Evolutionary conservation across 2,888 invertebrate species (phyloP).

Genomic region (Charanyca ferruginea): DNA sequence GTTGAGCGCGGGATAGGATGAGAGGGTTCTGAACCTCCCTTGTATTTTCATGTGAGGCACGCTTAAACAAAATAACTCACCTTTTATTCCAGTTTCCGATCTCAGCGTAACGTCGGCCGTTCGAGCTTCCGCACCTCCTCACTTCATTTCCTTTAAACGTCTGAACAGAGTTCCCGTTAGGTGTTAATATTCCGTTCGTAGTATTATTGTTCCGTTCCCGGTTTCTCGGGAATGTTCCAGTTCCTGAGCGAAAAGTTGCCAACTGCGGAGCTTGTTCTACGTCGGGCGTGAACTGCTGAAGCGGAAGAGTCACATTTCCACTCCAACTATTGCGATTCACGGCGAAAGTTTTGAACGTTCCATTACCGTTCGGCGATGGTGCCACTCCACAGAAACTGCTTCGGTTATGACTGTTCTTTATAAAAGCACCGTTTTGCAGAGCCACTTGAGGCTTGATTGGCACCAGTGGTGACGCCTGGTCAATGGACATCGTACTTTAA

Average conservation of each 20-base stretch:
- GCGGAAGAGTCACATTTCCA: conserved; percentile 89
- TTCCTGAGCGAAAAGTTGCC: conserved; percentile 88
- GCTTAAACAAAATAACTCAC: conserved; percentile 77
- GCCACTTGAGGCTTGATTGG: conserved; percentile 88
- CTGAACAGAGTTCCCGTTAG: conserved; percentile 88
- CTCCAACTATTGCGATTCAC: conserved; percentile 91
- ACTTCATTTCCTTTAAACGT: conserved; percentile 89
- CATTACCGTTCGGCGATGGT: conserved; percentile 86
- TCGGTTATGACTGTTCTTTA: conserved; percentile 90
- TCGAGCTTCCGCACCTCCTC: conserved; percentile 88
- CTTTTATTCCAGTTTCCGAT: conserved; percentile 92
- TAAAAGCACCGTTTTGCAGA: conserved; percentile 87
- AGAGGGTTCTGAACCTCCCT: neutral
- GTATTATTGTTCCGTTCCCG: conserved; percentile 88
- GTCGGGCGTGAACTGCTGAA: conserved; percentile 86
- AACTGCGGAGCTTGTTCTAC: conserved; percentile 83
- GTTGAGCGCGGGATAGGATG: neutral
- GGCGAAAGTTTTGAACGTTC: conserved; percentile 88
- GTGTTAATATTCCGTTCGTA: conserved; percentile 89
- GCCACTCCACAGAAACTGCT: conserved; percentile 90
- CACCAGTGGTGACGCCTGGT: conserved; percentile 89
- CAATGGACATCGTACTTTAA: conserved; percentile 89
- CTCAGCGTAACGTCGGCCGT: conserved; percentile 91
- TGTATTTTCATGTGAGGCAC: conserved; percentile 30
- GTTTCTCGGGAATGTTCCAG: conserved; percentile 89